Base-by-base conservation (phyloP, 2,888 invertebrate genomes). In the Miltochrista miniata region DNA sequence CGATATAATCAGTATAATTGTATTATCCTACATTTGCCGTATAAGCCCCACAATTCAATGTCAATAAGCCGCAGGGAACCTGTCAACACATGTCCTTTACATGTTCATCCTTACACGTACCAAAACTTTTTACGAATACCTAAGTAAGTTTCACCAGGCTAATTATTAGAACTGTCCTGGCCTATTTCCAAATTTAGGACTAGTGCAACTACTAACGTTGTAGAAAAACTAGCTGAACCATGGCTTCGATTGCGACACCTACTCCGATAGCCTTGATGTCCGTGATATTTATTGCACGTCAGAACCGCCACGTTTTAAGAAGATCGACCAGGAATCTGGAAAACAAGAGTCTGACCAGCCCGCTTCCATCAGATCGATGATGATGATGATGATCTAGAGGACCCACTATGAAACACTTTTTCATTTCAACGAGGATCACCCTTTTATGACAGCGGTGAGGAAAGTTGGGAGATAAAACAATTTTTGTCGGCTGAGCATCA, bases 401-500 rank as follows among this genome's bases (percentile, higher is more conserved):
- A 41, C 68, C 66, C 62, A 62, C 63, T 64, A 59, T 58, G 61
- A 50, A 64, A 74, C 72, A 75, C 73, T 82, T 85, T 83, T 85
- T 85, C 81, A 86, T 87, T 87, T 85, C 82, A 85, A 83, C 83
- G 83, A 81, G 78, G 77, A 73, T 77, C 72, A 73, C 64, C 72
- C 73, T 72, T 64, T 64, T 74, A 72, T 73, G 68, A 70, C 66
- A n/a, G 68, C 57, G 64, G 67, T 65, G 68, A 64, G 59, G 60
- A 75, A 81, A 84, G 68, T 86, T 84, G 68, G 56, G 46, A 77
- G 77, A 78, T 79, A 79, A 81, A 85, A 81, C 83, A 77, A 79
- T 84, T 81, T 81, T 79, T 74, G 76, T 70, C 72, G 70, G 70
- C 72, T 69, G 70, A 69, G 64, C 68, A 65, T 69, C 72, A 66